Evolutionary conservation across 2,888 invertebrate species (phyloP).

Genomic region (Eilema griseolum): DNA sequence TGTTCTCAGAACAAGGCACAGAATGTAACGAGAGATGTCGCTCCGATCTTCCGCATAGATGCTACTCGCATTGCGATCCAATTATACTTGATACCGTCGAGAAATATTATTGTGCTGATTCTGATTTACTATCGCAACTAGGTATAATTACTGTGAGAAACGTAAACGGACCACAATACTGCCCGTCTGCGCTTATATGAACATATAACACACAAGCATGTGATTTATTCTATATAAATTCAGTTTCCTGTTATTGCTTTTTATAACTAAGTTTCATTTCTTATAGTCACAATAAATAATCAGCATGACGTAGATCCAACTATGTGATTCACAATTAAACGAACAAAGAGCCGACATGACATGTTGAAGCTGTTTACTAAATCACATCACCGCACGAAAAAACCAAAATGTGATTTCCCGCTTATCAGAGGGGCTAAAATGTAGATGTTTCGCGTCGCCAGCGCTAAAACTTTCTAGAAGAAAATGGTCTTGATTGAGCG

Average conservation of each 20-base stretch:
- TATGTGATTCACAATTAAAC: slow-evolving; percentile 39
- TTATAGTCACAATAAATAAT: slow-evolving; percentile 32
- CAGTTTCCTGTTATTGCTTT: slow-evolving; percentile 62
- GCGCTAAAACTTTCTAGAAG: slow-evolving; percentile 55
- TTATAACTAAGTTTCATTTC: slow-evolving; percentile 50
- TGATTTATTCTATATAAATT: slow-evolving; percentile 49
- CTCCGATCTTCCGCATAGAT: slow-evolving; percentile 83
- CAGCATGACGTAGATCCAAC: slow-evolving; percentile 26
- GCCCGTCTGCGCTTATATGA: slow-evolving; percentile 59
- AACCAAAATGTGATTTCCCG: slow-evolving; percentile 35
- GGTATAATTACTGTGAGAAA: slow-evolving; percentile 80
- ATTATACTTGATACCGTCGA: slow-evolving; percentile 82
- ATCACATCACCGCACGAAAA: slow-evolving; percentile 35
- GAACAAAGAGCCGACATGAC: slow-evolving; percentile 44
- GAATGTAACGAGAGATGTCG: slow-evolving; percentile 83
- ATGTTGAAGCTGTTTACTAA: slow-evolving; percentile 37
- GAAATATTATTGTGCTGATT: slow-evolving; percentile 79
- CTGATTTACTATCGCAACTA: slow-evolving; percentile 68
- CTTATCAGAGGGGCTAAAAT: slow-evolving; percentile 43
- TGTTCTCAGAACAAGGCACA: slow-evolving; percentile 82
- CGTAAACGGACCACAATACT: slow-evolving; percentile 68
- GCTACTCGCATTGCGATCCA: slow-evolving; percentile 82
- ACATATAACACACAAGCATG: slow-evolving; percentile 53
- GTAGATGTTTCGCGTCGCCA: slow-evolving; percentile 39
- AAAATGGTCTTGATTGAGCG: slow-evolving; percentile 54